These are phyloP conservation scores for Eulithis prunata DNA, from an alignment of 2,888 invertebrate genomes.

Conservation along the genomic window DNA sequence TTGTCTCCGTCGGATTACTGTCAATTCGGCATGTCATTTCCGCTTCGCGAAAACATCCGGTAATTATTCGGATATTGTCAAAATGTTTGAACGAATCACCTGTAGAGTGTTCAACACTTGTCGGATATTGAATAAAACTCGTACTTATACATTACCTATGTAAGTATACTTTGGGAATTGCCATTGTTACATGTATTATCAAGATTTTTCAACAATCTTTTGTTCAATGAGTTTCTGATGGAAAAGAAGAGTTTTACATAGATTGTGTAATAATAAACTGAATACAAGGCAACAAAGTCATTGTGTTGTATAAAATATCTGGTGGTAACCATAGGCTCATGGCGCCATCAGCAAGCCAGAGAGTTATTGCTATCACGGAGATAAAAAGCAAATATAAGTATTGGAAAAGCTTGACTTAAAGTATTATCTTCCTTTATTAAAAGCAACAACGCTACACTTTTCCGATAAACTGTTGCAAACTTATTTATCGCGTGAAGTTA, in stretches of 20 bases:
- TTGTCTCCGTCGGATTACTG: slow-evolving; percentile 74
- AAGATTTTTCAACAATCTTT: too few relatives aligned
- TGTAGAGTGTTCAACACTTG: slow-evolving; percentile 46
- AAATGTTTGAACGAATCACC: slow-evolving; percentile 59
- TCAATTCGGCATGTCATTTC: slow-evolving; percentile 76
- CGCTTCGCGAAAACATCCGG: slow-evolving; percentile 71
- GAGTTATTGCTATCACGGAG: too few relatives aligned
- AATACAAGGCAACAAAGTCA: too few relatives aligned
- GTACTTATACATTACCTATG: not conserved
- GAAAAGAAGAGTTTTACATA: too few relatives aligned
- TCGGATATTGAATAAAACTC: slow-evolving; percentile 4
- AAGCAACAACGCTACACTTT: slow-evolving; percentile 5
- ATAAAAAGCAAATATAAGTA: too few relatives aligned
- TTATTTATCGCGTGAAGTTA: slow-evolving; percentile 14
- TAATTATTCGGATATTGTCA: slow-evolving; percentile 75
- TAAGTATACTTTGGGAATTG: not conserved
- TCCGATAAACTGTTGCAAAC: slow-evolving; percentile 18
- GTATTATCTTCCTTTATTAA: not conserved
- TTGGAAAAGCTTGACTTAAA: too few relatives aligned
- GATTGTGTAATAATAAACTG: too few relatives aligned
- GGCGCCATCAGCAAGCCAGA: too few relatives aligned
- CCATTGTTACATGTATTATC: too few relatives aligned
- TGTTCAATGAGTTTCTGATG: too few relatives aligned
- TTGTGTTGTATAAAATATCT: too few relatives aligned
- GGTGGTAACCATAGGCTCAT: too few relatives aligned